Percentiles rank a stretch among this genome's conserved stretches.
Conservation (phyloP, 2,113 vertebrate genomes). For the Barnardius zonarius region DNA sequence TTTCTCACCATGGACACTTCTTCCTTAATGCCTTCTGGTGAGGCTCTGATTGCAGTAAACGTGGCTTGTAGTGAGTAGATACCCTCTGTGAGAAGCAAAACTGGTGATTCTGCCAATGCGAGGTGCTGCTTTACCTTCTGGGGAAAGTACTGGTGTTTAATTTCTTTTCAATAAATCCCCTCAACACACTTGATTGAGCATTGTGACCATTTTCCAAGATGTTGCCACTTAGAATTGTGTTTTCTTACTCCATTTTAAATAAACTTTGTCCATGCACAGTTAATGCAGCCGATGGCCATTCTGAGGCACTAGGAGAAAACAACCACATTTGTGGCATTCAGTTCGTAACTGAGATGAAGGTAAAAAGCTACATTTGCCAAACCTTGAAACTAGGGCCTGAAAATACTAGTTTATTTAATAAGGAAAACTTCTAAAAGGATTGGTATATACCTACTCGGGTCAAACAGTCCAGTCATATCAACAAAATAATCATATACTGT, state of each 20-base stretch:
- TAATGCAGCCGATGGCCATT: background rate
- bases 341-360: background rate
- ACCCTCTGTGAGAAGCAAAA: background rate
- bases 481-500: background rate
- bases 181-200: constrained; percentile 5
- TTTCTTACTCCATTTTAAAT: background rate
- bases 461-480: background rate
- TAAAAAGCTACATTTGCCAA: background rate
- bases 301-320: background rate
- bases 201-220: background rate
- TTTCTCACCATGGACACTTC: constrained; percentile 9
- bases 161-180: constrained; percentile 17
- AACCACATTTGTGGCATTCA: background rate
- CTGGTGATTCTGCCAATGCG: background rate
- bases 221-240: background rate
- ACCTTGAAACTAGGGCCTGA: background rate
- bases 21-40: constrained; percentile 20
- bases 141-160: constrained; percentile 7
- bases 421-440: background rate
- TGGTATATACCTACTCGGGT: background rate
- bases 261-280: background rate
- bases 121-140: background rate
- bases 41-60: constrained; percentile 17
- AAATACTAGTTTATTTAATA: background rate
- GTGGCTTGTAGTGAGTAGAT: background rate